A percentile compares a stretch with the other conserved stretches of the same genome.
Evolutionary conservation across 2,888 invertebrate species (phyloP).

Genomic region (Bedellia somnulentella): DNA sequence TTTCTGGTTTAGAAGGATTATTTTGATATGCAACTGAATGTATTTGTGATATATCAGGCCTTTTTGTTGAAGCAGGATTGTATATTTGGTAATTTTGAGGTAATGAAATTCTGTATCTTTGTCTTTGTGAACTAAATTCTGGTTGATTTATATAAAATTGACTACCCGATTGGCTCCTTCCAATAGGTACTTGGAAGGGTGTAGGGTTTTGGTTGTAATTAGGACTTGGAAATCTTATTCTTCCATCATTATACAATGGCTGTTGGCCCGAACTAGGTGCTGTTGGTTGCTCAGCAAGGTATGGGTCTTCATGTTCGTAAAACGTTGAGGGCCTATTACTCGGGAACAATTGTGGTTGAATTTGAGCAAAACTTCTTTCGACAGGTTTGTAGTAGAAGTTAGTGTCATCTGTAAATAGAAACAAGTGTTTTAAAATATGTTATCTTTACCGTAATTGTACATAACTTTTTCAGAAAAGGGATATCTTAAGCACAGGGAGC

Average conservation of each 20-base stretch:
- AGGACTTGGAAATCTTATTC: constrained; percentile 41
- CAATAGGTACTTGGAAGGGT: constrained; percentile 48
- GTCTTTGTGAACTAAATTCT: constrained; percentile 35
- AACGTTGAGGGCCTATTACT: constrained; percentile 36
- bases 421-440: no score
- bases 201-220: constrained; percentile 53
- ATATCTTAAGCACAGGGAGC: no score
- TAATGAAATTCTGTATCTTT: constrained; percentile 38
- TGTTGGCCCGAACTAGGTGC: constrained; percentile 29
- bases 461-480: no score
- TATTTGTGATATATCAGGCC: constrained; percentile 60
- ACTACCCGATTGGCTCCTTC: constrained; percentile 45
- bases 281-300: constrained; percentile 15
- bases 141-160: constrained; percentile 52
- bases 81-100: constrained; percentile 47
- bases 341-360: constrained; percentile 46
- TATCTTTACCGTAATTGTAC: no score
- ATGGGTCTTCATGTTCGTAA: constrained; percentile 39
- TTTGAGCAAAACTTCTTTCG: constrained; percentile 57
- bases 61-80: constrained; percentile 51
- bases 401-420: constrained; percentile 45
- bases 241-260: constrained; percentile 34
- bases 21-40: constrained; percentile 60
- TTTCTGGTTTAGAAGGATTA: constrained; percentile 64
- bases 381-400: constrained; percentile 49